These are phyloP conservation scores for Drosophila eohydei DNA, from an alignment of 2,888 invertebrate genomes.

Conservation along the genomic window DNA sequence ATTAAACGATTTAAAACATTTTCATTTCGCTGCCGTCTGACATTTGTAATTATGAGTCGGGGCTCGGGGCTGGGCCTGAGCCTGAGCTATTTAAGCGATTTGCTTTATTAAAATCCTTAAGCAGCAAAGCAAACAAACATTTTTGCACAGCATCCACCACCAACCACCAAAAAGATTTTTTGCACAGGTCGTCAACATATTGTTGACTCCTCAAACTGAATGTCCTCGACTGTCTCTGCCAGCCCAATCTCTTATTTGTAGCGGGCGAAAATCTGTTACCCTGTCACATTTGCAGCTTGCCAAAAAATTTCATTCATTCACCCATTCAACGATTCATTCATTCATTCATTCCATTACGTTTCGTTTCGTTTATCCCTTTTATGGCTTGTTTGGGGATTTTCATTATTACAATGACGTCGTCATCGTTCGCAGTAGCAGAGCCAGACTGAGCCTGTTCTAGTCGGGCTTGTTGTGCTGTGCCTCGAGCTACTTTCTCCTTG, in stretches of 20 bases:
- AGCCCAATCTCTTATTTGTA: slow-evolving; percentile 18
- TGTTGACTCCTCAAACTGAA: slow-evolving; percentile 34
- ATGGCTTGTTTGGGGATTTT: slow-evolving; percentile 80
- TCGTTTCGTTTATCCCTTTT: slow-evolving; percentile 75
- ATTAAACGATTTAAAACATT: slow-evolving; percentile 53
- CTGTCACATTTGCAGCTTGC: slow-evolving; percentile 61
- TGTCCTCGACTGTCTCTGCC: slow-evolving; percentile 13
- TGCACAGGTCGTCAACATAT: slow-evolving; percentile 49
- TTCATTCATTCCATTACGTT: slow-evolving; percentile 56
- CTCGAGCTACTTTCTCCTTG: slow-evolving; percentile 43
- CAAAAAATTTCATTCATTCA: slow-evolving; percentile 60
- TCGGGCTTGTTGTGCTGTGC: slow-evolving; percentile 1
- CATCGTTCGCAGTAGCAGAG: slow-evolving; percentile 27
- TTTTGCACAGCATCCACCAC: slow-evolving; percentile 32
- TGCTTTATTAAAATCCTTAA: slow-evolving; percentile 66
- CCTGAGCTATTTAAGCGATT: slow-evolving; percentile 75
- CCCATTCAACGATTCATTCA: slow-evolving; percentile 43
- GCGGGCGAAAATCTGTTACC: slow-evolving; percentile 63
- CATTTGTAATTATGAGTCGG: slow-evolving; percentile 69
- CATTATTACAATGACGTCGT: slow-evolving; percentile 72
- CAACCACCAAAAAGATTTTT: slow-evolving; percentile 39
- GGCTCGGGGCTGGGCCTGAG: neutral
- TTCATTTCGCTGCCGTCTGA: slow-evolving; percentile 40
- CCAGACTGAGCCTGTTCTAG: slow-evolving; percentile 16
- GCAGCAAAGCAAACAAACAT: slow-evolving; percentile 54